These are phyloP conservation scores for Peribatodes rhomboidaria DNA, from an alignment of 2,888 invertebrate species.

Conservation along the genomic window DNA sequence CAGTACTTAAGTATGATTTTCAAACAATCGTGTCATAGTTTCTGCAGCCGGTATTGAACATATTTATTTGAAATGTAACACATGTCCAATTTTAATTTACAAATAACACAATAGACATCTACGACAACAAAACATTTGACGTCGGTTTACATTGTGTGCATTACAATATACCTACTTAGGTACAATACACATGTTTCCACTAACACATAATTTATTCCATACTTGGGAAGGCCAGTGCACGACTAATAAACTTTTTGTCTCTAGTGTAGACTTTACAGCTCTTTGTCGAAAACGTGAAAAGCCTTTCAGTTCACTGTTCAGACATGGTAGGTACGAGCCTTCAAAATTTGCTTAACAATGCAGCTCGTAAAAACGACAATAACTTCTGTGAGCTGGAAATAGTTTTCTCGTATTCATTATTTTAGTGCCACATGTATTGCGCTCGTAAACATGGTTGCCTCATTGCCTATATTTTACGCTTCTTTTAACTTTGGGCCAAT, in stretches of 20 bases:
- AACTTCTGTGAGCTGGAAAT: conserved; percentile 17
- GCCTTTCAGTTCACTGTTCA: conserved; percentile 2
- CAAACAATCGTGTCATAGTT: too few relatives aligned
- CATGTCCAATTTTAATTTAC: too few relatives aligned
- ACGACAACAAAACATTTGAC: not conserved
- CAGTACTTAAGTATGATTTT: not conserved
- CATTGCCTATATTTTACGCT: conserved; percentile 11
- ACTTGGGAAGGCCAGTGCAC: not conserved
- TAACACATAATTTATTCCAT: not conserved
- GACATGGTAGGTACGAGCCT: too few relatives aligned
- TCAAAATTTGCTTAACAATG: conserved; percentile 27
- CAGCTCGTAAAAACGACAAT: conserved; percentile 21
- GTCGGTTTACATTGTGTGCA: not conserved
- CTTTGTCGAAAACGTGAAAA: not conserved
- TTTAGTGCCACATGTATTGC: conserved; percentile 12
- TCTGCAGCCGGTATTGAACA: not conserved
- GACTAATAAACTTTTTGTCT: conserved; percentile 1
- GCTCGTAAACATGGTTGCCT: conserved; percentile 10
- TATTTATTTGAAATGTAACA: not conserved
- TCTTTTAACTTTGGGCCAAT: conserved; percentile 16
- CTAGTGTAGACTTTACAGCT: not conserved
- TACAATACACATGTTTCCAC: not conserved
- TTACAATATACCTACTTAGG: not conserved
- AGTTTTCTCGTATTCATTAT: conserved; percentile 15
- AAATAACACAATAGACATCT: not conserved